These are phyloP conservation scores for Taxidea taxus DNA, from an alignment of 2,113 vertebrate genomes.

Conservation along the genomic window DNA sequence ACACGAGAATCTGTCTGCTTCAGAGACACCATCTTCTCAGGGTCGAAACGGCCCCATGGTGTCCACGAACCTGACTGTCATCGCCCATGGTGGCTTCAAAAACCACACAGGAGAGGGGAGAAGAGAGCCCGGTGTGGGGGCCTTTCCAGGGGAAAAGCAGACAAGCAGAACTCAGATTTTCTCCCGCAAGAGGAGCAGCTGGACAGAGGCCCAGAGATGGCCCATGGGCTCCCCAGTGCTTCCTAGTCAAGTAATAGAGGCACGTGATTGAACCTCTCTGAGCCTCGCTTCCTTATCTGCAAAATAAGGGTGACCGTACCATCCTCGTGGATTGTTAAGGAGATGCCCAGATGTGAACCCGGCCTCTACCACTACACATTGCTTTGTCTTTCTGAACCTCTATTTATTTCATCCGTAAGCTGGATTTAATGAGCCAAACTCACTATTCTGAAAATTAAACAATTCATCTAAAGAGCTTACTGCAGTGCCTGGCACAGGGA, in stretches of 20 bases:
- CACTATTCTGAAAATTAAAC: background rate
- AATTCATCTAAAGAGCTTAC: background rate
- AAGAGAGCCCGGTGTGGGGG: background rate
- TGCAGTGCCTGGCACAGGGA: background rate
- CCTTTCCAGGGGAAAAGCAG: background rate
- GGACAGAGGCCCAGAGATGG: background rate
- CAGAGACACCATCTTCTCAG: background rate
- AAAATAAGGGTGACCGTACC: background rate
- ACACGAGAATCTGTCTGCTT: background rate
- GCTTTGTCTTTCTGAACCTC: background rate
- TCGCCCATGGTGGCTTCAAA: background rate
- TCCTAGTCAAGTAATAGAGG: background rate
- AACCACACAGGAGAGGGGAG: background rate
- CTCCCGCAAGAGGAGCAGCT: background rate
- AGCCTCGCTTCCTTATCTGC: background rate
- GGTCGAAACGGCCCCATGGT: background rate
- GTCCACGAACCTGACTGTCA: background rate
- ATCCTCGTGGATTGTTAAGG: accelerated
- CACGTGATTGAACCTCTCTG: background rate
- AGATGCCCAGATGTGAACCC: background rate
- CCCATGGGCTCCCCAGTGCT: background rate
- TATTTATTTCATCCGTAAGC: background rate
- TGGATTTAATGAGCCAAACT: background rate
- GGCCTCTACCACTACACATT: accelerated
- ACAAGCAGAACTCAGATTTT: background rate